Base-by-base conservation (phyloP, 2,113 vertebrate species). In the Notechis scutatus region DNA sequence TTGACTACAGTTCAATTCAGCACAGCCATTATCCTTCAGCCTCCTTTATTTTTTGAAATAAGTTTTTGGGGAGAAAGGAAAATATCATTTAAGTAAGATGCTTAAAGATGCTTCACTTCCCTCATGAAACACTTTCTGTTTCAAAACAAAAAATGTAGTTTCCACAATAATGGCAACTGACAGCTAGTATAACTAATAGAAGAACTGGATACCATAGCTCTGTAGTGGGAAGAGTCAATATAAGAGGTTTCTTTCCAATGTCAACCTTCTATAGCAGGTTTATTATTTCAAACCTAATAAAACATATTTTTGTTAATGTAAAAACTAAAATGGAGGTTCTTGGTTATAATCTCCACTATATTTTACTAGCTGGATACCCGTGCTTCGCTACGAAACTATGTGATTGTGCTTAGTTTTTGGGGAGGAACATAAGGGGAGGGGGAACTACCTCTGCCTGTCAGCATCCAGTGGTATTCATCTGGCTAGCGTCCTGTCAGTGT, bases 311-410 rank as follows among this genome's bases (percentile, higher is more conserved):
- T 29, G 47, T 1, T 93, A 24, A 9, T 69, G 34, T 93, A 89
- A 94, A 92, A 94, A 55, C 56, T 47, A 29, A 10, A 1, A 91
- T 91, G 92, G 64, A 85, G 42, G 64, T 57, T 18, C 24, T 59
- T 24, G 45, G 59, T 90, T 29, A 21, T 57, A n/a, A 88, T 74
- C 34, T 91, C 87, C 5, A 18, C 81, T 93, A 11, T 59, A 45
- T 34, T 24, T 86, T 86, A 61, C 47, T 50, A 50, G 8, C 47
- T 50, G 47, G 47, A 50, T 50, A 50, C 47, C 8, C 1, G 0
- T 50, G 47, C 47, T 50, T 50, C 8, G 8, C 47, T 50, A 50
- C 8, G 47, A 50, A 10, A 50, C 47, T 50, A 50, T 50, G 47
- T 50, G 8, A 50, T 50, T 50, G 47, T 50, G 47, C 47, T 50